phyloP scores from a whole-genome alignment of 2,113 vertebrate genomes.

The Dolichallabes microphthalmus region DNA sequence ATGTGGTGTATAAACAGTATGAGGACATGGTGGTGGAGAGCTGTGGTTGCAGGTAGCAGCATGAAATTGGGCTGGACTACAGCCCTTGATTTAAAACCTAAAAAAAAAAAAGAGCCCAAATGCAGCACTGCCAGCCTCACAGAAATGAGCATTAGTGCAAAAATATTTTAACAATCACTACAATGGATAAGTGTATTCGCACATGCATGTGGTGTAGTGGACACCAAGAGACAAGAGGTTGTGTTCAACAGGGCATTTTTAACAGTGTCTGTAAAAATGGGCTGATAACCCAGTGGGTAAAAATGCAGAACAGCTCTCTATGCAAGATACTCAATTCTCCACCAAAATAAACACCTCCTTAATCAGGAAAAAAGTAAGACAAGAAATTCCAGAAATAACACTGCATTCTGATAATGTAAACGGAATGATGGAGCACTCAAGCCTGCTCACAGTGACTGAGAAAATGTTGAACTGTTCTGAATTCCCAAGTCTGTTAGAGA shows the following conservation, averaged over 20 bases:
- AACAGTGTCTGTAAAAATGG: constrained; percentile 18
- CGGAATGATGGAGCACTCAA: constrained; percentile 37
- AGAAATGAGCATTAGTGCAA: constrained; percentile 34
- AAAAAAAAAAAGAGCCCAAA: neutral
- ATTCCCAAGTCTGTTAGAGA: constrained; percentile 24
- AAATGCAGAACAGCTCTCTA: constrained; percentile 6
- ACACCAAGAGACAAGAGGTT: neutral
- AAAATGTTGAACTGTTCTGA: constrained; percentile 36
- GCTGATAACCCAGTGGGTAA: constrained; percentile 12
- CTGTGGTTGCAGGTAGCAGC: constrained; percentile 86
- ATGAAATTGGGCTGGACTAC: constrained; percentile 37
- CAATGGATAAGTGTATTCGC: constrained; percentile 31
- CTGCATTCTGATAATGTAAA: constrained; percentile 48
- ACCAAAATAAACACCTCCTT: constrained; percentile 37
- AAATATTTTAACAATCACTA: constrained; percentile 15
- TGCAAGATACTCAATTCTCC: constrained; percentile 33
- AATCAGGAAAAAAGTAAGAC: constrained; percentile 31
- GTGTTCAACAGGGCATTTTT: constrained; percentile 22
- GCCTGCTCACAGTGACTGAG: constrained; percentile 27
- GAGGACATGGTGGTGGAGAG: constrained; percentile 90
- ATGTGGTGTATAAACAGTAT: constrained; percentile 88
- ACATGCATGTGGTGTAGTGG: constrained; percentile 20
- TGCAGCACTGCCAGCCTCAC: constrained; percentile 32
- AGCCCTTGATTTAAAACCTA: constrained; percentile 37
- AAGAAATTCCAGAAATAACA: constrained; percentile 46